These are phyloP conservation scores for Rhizoglyphus robini DNA, from an alignment of 1,140 invertebrate species.

Conservation along the genomic window DNA sequence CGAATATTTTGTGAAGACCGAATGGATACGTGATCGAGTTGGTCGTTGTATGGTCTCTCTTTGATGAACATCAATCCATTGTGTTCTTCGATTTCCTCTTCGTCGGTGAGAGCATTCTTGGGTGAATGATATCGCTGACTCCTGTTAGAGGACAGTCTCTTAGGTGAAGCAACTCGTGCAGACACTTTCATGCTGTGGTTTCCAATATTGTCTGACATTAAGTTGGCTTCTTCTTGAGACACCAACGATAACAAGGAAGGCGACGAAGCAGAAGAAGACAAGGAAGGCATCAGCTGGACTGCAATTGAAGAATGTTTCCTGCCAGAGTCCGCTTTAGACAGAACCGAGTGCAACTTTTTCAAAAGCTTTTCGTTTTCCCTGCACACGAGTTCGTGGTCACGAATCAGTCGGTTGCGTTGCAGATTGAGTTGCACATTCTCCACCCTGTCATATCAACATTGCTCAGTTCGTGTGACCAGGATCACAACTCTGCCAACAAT, in stretches of 20 bases:
- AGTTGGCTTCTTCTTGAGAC: not conserved
- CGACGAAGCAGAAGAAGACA: not conserved
- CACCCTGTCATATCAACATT: constrained; percentile 33
- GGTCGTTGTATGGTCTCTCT: not conserved
- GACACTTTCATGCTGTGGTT: not conserved
- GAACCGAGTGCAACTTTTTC: constrained; percentile 46
- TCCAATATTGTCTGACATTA: not conserved
- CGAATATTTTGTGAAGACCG: too few relatives aligned
- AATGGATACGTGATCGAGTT: not conserved
- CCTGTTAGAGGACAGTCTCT: too few relatives aligned
- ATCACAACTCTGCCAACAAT: not conserved
- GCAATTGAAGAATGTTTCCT: not conserved
- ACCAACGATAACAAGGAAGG: not conserved
- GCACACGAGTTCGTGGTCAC: constrained; percentile 77
- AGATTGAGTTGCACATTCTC: constrained; percentile 75
- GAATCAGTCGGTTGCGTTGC: constrained; percentile 57
- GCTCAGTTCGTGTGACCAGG: not conserved
- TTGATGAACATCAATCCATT: not conserved
- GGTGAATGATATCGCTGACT: too few relatives aligned
- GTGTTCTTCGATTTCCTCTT: not conserved
- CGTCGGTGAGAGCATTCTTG: not conserved
- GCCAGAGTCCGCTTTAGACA: not conserved
- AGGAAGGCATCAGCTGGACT: not conserved
- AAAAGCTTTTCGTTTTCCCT: constrained; percentile 73
- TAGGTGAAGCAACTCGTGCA: too few relatives aligned